phyloP scores from a whole-genome alignment of 2,888 invertebrate genomes.

The Heliconius hortense region DNA sequence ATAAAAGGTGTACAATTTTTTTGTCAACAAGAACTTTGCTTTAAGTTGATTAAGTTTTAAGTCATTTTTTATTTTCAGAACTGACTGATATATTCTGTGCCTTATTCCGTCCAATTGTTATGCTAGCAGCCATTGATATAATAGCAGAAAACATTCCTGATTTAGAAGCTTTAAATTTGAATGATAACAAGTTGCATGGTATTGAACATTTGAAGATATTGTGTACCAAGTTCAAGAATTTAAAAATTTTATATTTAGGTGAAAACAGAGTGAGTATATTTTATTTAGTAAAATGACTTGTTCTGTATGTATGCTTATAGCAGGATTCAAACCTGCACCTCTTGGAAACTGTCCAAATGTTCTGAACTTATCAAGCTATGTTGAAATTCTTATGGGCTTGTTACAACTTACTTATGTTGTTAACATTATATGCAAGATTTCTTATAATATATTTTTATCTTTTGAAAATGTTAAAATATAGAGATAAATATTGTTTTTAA shows the following conservation, averaged over 20 bases:
- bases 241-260: constrained; percentile 90
- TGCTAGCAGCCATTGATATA: constrained; percentile 88
- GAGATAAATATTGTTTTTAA: too few relatives aligned
- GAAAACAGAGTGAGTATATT: constrained; percentile 87
- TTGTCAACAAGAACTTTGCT: too few relatives aligned
- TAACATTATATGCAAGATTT: too few relatives aligned
- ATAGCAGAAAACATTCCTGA: constrained; percentile 92
- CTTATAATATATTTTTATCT: too few relatives aligned
- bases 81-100: constrained; percentile 88
- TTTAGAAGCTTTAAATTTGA: constrained; percentile 89
- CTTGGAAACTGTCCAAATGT: too few relatives aligned
- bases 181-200: constrained; percentile 88
- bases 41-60: background rate
- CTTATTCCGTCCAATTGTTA: constrained; percentile 86
- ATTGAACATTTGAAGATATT: constrained; percentile 86
- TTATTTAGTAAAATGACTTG: background rate
- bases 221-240: constrained; percentile 84
- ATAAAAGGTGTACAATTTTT: too few relatives aligned
- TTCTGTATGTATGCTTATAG: background rate
- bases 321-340: background rate
- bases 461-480: too few relatives aligned
- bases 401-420: too few relatives aligned
- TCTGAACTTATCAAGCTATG: too few relatives aligned
- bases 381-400: too few relatives aligned
- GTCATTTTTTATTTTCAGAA: constrained; percentile 64